Evolutionary conservation across 1,140 invertebrate species (phyloP).

Genomic region (Cephus cinctus): DNA sequence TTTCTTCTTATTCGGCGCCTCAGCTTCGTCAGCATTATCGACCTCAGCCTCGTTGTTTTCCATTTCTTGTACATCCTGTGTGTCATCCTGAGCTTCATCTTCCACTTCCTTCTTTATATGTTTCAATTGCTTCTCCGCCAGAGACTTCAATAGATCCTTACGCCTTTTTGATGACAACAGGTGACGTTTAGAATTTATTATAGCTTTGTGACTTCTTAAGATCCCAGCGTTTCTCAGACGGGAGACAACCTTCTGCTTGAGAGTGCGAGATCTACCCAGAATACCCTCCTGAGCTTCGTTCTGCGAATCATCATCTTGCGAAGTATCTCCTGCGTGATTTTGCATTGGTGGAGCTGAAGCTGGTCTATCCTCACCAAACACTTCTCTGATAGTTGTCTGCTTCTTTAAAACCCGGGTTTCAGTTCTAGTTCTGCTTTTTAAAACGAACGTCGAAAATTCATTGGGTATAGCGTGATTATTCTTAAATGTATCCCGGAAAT

Average conservation of each 20-base stretch:
- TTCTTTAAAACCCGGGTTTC: conserved; percentile 75
- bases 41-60: conserved; percentile 34
- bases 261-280: conserved; percentile 27
- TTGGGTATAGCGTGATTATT: conserved; percentile 60
- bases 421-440: conserved; percentile 73
- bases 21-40: conserved; percentile 34
- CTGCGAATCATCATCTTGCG: conserved; percentile 50
- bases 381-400: conserved; percentile 74
- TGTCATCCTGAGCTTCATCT: conserved; percentile 43
- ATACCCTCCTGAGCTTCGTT: conserved; percentile 38
- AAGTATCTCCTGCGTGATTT: conserved; percentile 43
- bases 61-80: conserved; percentile 39
- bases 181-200: conserved; percentile 54
- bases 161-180: conserved; percentile 57
- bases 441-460: conserved; percentile 69
- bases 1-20: conserved; percentile 49
- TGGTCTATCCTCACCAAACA: conserved; percentile 73
- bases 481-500: conserved; percentile 68
- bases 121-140: conserved; percentile 50
- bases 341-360: conserved; percentile 64
- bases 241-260: conserved; percentile 57
- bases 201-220: conserved; percentile 61
- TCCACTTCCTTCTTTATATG: conserved; percentile 26
- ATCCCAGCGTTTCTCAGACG: conserved; percentile 60
- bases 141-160: conserved; percentile 59